phyloP scores from a whole-genome alignment of 1,140 invertebrate genomes.

The Drosophila pseudoobscura region DNA sequence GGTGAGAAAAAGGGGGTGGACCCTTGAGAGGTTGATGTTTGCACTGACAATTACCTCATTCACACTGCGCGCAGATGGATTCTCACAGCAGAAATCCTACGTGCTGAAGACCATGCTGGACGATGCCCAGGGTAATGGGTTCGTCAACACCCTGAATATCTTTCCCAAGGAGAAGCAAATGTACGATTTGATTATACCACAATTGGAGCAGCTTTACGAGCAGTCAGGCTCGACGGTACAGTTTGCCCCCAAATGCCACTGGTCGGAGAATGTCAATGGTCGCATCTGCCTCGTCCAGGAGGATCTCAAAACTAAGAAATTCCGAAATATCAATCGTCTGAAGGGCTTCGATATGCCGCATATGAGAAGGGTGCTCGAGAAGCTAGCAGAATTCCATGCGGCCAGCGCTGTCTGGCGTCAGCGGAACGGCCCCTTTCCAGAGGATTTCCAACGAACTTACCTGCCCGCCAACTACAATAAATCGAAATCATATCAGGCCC shows the following conservation, averaged over 20 bases:
- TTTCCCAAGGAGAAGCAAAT: constrained; percentile 79
- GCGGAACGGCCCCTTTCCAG: constrained; percentile 60
- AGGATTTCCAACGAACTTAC: constrained; percentile 73
- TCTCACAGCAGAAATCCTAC: constrained; percentile 74
- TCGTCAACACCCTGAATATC: constrained; percentile 72
- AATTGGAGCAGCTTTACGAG: constrained; percentile 73
- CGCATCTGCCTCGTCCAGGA: constrained; percentile 84
- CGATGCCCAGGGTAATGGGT: constrained; percentile 61
- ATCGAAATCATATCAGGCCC: constrained; percentile 70
- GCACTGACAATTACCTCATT: neutral
- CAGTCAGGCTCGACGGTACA: constrained; percentile 56
- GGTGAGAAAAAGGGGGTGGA: constrained; percentile 47
- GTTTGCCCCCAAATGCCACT: constrained; percentile 72
- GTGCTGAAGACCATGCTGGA: constrained; percentile 77
- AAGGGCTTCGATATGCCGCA: constrained; percentile 85
- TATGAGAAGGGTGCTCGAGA: constrained; percentile 84
- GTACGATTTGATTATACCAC: constrained; percentile 71
- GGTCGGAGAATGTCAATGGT: constrained; percentile 64
- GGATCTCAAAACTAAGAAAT: constrained; percentile 85
- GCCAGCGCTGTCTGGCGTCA: constrained; percentile 82
- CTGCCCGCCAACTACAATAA: constrained; percentile 73
- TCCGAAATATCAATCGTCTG: constrained; percentile 85
- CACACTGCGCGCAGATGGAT: constrained; percentile 51
- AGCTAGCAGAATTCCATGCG: constrained; percentile 86
- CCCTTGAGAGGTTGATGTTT: too few species aligned